Evolutionary conservation across 2,113 vertebrate species (phyloP).

Genomic region (Seriola aureovittata): DNA sequence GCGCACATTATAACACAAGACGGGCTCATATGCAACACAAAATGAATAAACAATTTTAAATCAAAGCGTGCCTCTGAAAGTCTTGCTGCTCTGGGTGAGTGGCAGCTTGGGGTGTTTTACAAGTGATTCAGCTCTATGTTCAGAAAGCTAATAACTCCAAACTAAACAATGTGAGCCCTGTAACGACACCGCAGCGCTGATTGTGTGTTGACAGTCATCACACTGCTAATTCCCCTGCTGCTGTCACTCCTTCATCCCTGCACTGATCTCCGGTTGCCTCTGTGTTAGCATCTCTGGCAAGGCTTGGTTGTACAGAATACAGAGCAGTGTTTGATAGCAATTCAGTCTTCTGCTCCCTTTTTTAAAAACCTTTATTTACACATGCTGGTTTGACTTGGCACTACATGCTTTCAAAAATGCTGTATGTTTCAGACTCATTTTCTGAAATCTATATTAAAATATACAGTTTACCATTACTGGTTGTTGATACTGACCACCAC

Average conservation of each 20-base stretch:
- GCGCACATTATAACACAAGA: slow-evolving; percentile 11
- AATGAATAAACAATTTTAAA: slow-evolving; percentile 31
- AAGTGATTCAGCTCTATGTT: slow-evolving; percentile 67
- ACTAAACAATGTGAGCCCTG: slow-evolving; percentile 69
- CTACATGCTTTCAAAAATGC: slow-evolving; percentile 3
- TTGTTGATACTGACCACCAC: not conserved
- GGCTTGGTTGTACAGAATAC: slow-evolving; percentile 14
- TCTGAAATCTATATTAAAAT: not conserved
- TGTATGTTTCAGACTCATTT: not conserved
- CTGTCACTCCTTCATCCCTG: slow-evolving; percentile 58
- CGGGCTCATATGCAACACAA: not conserved
- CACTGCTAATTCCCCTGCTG: slow-evolving; percentile 60
- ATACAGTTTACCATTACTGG: not conserved
- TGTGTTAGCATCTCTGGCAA: slow-evolving; percentile 16
- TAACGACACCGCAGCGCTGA: slow-evolving; percentile 51
- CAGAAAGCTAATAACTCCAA: slow-evolving; percentile 72
- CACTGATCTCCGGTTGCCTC: slow-evolving; percentile 36
- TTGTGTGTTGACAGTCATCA: slow-evolving; percentile 74
- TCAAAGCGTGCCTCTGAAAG: slow-evolving; percentile 27
- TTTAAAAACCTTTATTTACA: not conserved
- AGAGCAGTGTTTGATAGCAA: slow-evolving; percentile 23
- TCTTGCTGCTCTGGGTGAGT: slow-evolving; percentile 46
- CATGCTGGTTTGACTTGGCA: slow-evolving; percentile 5
- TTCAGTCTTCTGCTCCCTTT: slow-evolving; percentile 3
- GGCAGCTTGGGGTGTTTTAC: slow-evolving; percentile 68